Evolutionary conservation across 2,797 vertebrate species (phyloP).

Genomic region (Aulostomus chinensis): DNA sequence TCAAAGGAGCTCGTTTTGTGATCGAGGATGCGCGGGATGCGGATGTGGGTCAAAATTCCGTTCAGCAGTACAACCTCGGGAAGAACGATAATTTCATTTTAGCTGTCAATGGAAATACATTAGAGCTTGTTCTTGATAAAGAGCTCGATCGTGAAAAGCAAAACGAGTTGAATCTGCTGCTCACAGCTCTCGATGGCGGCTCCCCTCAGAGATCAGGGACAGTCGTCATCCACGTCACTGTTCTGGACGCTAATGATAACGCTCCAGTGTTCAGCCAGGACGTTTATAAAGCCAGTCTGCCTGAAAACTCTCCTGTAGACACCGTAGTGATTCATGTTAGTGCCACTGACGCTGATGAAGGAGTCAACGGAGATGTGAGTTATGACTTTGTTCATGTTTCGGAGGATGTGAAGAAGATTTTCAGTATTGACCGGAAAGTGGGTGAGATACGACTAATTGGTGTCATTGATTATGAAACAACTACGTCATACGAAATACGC

Average conservation of each 20-base stretch:
- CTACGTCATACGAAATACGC: slow-evolving; percentile 64
- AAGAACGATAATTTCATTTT: slow-evolving; percentile 57
- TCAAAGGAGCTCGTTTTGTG: slow-evolving; percentile 42
- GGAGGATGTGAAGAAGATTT: slow-evolving; percentile 32
- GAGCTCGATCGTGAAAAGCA: slow-evolving; percentile 62
- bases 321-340: too few relatives aligned
- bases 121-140: slow-evolving; percentile 53
- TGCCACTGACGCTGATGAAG: too few relatives aligned
- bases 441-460: slow-evolving; percentile 46
- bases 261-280: too few relatives aligned
- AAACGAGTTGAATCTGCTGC: slow-evolving; percentile 35
- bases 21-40: slow-evolving; percentile 65
- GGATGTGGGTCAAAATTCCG: slow-evolving; percentile 64
- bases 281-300: too few relatives aligned
- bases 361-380: slow-evolving; percentile 49
- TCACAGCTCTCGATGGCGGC: too few relatives aligned
- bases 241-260: too few relatives aligned
- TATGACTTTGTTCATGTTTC: slow-evolving; percentile 58
- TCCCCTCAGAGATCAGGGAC: too few relatives aligned
- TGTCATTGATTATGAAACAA: slow-evolving; percentile 64
- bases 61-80: slow-evolving; percentile 53
- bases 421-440: slow-evolving; percentile 35
- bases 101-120: slow-evolving; percentile 14
- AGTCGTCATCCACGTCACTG: too few relatives aligned
- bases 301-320: too few relatives aligned